A percentile compares a stretch with the other conserved stretches of the same genome.
phyloP scores from a whole-genome alignment of 2,113 vertebrate species.

The Hippopotamus amphibius region DNA sequence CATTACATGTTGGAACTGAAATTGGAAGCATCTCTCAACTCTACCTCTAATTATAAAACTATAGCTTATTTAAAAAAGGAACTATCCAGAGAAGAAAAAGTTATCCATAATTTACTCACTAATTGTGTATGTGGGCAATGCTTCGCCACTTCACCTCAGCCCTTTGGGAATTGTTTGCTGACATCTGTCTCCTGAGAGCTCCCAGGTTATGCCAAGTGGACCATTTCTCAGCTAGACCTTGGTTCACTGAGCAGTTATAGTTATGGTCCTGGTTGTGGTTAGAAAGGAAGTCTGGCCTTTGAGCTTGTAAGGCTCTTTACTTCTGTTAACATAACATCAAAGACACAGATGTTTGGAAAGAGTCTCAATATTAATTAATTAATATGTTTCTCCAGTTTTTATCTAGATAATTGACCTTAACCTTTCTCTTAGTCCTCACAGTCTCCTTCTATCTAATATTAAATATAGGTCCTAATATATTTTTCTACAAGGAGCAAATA shows the following conservation, averaged over 20 bases:
- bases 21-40: not conserved
- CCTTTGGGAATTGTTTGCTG: not conserved
- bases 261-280: not conserved
- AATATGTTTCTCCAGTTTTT: not conserved
- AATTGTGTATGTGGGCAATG: not conserved
- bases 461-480: slow-evolving; percentile 47
- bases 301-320: not conserved
- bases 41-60: not conserved
- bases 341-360: slow-evolving; percentile 3
- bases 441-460: slow-evolving; percentile 50
- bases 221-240: not conserved
- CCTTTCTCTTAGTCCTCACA: not conserved
- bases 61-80: not conserved
- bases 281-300: not conserved
- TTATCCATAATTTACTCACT: not conserved
- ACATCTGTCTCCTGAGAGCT: not conserved
- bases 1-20: not conserved
- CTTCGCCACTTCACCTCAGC: not conserved
- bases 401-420: slow-evolving; percentile 14
- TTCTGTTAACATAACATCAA: not conserved
- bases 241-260: not conserved
- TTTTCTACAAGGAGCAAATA: slow-evolving; percentile 70
- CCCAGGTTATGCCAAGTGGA: not conserved
- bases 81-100: not conserved
- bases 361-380: not conserved